A percentile compares a stretch with the other conserved stretches of the same genome.
phyloP scores from a whole-genome alignment of 1,140 invertebrate genomes.

The Drosophila subobscura region DNA sequence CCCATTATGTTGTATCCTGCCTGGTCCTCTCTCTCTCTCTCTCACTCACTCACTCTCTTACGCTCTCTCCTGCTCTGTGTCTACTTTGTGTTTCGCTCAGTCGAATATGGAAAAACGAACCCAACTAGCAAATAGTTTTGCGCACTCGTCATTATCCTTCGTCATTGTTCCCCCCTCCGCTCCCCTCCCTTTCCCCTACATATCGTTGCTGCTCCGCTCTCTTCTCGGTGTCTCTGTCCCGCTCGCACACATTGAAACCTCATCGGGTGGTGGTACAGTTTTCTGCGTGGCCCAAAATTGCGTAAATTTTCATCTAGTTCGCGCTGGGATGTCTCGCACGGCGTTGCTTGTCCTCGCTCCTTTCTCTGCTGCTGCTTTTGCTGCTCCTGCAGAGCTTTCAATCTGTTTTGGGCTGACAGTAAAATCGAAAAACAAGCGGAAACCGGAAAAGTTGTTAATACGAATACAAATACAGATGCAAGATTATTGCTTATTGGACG shows the following conservation, averaged over 20 bases:
- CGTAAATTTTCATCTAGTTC: constrained; percentile 79
- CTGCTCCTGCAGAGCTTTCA: constrained; percentile 31
- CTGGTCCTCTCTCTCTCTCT: constrained; percentile 37
- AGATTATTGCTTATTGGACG: constrained; percentile 48
- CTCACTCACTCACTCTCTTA: constrained; percentile 23
- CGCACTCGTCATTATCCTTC: constrained; percentile 61
- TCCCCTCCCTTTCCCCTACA: constrained; percentile 18
- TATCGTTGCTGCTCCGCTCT: constrained; percentile 16
- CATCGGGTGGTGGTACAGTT: constrained; percentile 80
- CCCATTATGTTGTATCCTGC: constrained; percentile 33
- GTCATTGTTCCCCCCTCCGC: constrained; percentile 6
- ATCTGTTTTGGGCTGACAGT: constrained; percentile 48
- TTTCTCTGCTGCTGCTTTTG: constrained; percentile 27
- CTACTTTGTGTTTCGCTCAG: constrained; percentile 6
- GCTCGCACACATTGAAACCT: constrained; percentile 26
- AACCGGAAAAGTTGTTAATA: constrained; percentile 23
- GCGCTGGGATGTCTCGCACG: constrained; percentile 70
- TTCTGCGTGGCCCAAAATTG: constrained; percentile 78
- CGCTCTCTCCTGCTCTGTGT: constrained; percentile 5
- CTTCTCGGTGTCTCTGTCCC: constrained; percentile 12
- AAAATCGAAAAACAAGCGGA: constrained; percentile 19
- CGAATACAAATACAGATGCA: neutral
- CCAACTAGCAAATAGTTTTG: constrained; percentile 59
- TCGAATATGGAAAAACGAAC: neutral
- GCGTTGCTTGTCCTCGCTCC: constrained; percentile 58